A percentile compares a stretch with the other conserved stretches of the same genome.
Evolutionary conservation across 2,113 vertebrate genomes (phyloP).

Genomic region (Odobenus rosmarus): DNA sequence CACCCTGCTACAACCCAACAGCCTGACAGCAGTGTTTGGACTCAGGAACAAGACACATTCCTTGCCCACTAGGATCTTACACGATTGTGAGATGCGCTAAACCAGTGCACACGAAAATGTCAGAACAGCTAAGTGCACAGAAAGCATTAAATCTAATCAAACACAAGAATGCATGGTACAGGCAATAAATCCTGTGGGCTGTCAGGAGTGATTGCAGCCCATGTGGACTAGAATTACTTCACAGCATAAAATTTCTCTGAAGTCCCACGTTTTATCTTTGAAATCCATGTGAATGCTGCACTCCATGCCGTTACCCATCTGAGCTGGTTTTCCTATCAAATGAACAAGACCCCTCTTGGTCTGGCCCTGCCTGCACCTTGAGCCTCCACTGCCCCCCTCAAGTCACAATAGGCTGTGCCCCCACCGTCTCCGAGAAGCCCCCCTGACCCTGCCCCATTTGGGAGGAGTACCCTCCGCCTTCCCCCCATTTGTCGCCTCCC

Average conservation of each 20-base stretch:
- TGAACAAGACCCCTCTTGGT: not conserved
- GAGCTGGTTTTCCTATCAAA: not conserved
- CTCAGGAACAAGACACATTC: not conserved
- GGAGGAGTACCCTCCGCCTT: not conserved
- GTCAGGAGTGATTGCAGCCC: not conserved
- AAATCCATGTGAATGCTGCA: not conserved
- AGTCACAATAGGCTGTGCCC: too few relatives aligned
- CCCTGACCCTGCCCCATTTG: not conserved
- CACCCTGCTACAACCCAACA: too few relatives aligned
- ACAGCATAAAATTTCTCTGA: not conserved
- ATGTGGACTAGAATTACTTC: not conserved
- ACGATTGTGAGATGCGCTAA: not conserved
- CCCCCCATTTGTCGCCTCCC: not conserved
- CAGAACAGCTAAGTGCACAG: not conserved
- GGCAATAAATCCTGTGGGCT: accelerated
- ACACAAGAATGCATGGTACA: accelerated
- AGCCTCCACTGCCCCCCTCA: not conserved
- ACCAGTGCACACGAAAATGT: not conserved
- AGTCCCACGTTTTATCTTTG: not conserved
- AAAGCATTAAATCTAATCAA: not conserved
- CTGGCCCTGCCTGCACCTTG: not conserved
- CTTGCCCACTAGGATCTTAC: not conserved
- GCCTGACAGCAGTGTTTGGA: not conserved
- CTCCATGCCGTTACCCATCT: too few relatives aligned
- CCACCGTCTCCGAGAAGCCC: not conserved